These are phyloP conservation scores for Ectemnius cavifrons DNA, from an alignment of 2,888 invertebrate species.

Conservation along the genomic window DNA sequence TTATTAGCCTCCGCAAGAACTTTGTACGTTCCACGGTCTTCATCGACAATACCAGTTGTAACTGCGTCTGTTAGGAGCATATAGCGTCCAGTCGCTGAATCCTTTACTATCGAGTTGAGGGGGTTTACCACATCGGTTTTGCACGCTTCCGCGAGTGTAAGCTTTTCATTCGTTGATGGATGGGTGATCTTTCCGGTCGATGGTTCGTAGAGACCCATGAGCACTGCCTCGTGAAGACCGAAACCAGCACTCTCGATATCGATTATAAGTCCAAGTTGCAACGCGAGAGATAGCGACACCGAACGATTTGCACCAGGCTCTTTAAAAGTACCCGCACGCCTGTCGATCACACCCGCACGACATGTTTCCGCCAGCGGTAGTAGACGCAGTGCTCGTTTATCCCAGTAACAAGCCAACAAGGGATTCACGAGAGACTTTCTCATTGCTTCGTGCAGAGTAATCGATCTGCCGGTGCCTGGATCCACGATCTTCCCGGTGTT, in stretches of 20 bases:
- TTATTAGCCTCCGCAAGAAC: constrained; percentile 81
- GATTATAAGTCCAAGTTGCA: constrained; percentile 89
- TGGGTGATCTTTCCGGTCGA: constrained; percentile 85
- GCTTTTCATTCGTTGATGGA: constrained; percentile 87
- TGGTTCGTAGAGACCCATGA: constrained; percentile 88
- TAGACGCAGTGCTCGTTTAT: constrained; percentile 86
- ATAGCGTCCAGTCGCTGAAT: constrained; percentile 85
- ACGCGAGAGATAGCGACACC: constrained; percentile 86
- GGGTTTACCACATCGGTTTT: constrained; percentile 88
- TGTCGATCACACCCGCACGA: constrained; percentile 88
- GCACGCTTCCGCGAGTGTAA: constrained; percentile 86
- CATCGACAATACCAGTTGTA: constrained; percentile 84
- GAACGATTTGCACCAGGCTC: constrained; percentile 84
- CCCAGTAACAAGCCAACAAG: constrained; percentile 88
- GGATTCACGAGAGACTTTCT: constrained; percentile 90
- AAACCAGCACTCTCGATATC: constrained; percentile 92
- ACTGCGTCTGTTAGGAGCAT: constrained; percentile 86
- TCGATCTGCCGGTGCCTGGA: constrained; percentile 86
- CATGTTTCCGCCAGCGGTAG: constrained; percentile 89
- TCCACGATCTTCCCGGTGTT: constrained; percentile 90
- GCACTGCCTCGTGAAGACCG: constrained; percentile 87
- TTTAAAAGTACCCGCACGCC: constrained; percentile 87
- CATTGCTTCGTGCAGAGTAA: constrained; percentile 91
- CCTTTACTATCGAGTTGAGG: constrained; percentile 86
- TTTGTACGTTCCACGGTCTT: constrained; percentile 81